Base-by-base conservation (phyloP, 2,797 vertebrate genomes). In the Perodicticus potto region DNA sequence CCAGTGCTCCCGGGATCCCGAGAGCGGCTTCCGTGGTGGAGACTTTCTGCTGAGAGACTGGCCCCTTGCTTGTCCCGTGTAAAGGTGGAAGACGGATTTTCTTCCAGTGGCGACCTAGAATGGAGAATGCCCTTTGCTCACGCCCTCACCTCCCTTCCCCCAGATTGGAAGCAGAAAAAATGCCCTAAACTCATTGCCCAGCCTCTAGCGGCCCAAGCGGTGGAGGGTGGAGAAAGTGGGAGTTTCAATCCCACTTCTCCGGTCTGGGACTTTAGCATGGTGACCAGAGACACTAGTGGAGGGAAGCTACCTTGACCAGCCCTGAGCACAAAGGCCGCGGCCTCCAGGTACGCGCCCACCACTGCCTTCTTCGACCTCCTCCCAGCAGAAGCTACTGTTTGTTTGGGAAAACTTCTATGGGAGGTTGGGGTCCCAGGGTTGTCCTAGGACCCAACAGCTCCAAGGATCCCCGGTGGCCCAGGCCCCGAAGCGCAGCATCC, bases 1-100 rank as follows among this genome's bases (percentile, higher is more conserved):
- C 27, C 0, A 0, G 43, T 9, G 37, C 88, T 25, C 27, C 4
- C 0, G 2, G 12, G 22, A 14, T n/a, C 14, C 0, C 2, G 3
- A 14, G 3, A 14, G 45, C 32, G 8, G 19, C 25, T 5, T 83
- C 6, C 14, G 45, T 0, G 29, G 20, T n/a, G 7, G 17, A 63
- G 82, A 77, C n/a, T 10, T 37, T 53, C 49, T 0, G 5, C n/a
- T 34, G 45, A 69, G 80, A 83, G 32, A 9, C 20, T 1, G 9
- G 61, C 32, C 49, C 45, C 40, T 12, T 61, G 34, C 65, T 78
- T 53, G 77, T 45, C 5, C 8, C 9, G 9, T 32, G 13, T 49
- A 43, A 37, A 73, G 40, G 55, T 22, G 43, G 34, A 81, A 65
- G 22, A 40, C 27, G 19, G 17, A 10, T 65, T 73, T 37, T 27